Conservation (phyloP, 1,140 invertebrate genomes). For the Drosophila micromelanica region DNA sequence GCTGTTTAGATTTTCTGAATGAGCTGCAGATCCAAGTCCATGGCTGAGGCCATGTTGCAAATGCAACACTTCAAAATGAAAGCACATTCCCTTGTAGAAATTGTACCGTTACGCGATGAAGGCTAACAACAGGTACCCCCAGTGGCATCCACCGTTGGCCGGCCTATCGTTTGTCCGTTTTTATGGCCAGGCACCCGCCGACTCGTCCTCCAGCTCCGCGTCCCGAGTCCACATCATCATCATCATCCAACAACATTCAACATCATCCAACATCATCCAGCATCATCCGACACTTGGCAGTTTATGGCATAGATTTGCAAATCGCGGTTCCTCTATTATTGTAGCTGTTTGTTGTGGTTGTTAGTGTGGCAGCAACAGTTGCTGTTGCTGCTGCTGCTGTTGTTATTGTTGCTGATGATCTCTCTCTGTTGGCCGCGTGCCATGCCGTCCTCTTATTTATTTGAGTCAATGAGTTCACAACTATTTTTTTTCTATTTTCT, state of each 20-base stretch:
- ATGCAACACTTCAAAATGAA: conserved; percentile 82
- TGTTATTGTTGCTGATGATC: conserved; percentile 60
- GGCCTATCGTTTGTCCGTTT: conserved; percentile 70
- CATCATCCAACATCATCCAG: conserved; percentile 66
- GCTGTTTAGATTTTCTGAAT: conserved; percentile 48
- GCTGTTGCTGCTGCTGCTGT: conserved; percentile 49
- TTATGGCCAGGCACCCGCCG: conserved; percentile 29
- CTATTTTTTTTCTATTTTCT: conserved; percentile 67
- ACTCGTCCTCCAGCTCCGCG: conserved; percentile 10
- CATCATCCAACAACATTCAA: conserved; percentile 48
- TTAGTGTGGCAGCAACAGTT: conserved; percentile 66
- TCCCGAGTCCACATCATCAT: background rate
- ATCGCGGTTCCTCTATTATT: conserved; percentile 75
- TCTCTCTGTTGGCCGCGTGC: conserved; percentile 48
- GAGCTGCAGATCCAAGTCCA: conserved; percentile 41
- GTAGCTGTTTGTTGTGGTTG: conserved; percentile 80
- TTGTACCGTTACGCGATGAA: conserved; percentile 71
- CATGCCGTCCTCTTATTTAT: conserved; percentile 68
- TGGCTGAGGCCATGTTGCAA: conserved; percentile 49
- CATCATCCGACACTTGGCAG: conserved; percentile 79
- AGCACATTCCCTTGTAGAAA: conserved; percentile 83
- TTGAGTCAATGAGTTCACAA: conserved; percentile 83
- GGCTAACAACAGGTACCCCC: conserved; percentile 34
- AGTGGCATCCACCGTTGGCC: conserved; percentile 5
- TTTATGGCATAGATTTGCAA: conserved; percentile 80